Evolutionary conservation across 2,113 vertebrate species (phyloP), one percentile per base, ranked within the genome.

Genomic region (Mormyrus iriodes): DNA sequence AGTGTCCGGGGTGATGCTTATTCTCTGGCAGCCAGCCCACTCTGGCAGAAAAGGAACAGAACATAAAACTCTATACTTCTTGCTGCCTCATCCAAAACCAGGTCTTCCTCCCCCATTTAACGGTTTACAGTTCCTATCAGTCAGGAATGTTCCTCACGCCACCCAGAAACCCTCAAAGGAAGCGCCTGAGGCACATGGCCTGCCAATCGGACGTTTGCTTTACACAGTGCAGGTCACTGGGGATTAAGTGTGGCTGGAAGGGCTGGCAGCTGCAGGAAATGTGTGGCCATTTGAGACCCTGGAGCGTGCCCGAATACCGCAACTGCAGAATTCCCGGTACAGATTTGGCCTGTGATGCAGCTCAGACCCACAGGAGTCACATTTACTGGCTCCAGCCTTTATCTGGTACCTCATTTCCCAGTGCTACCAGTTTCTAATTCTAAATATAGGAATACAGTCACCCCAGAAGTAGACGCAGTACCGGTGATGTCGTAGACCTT

Each of bases 401-500:
- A 73, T 35, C 69, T 73, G 31, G 31, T 73, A 35, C 69, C 69
- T 79, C 31, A 79, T 86, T 86, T 86, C 51, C 49, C n/a, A 53
- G 48, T 53, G 15, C 85, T 19, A 86, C 39, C 39, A 86, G 48
- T 24, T 6, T 51, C 27, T 53, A 31, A 53, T 86, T 86, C 9
- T 35, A 53, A 27, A 17, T 49, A 86, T 24, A 55, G 82, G 85
- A n/a, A 86, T 31, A 49, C 48, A 39, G 19, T 55, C 85, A 53
- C 21, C 44, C 82, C 82, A 84, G 21, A 53, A 86, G 49, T 86
- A 17, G 42, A 31, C 24, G 6, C 49, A 79, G 61, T 94, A 98
- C 98, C 98, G 91, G 98, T 99, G 88, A 99, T 97, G 90, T 99
- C 98, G 89, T 97, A 99, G 86, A 99, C 96, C 86, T 97, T 97